phyloP scores from a whole-genome alignment of 2,113 vertebrate genomes.

The Gymnocephalus cernua region DNA sequence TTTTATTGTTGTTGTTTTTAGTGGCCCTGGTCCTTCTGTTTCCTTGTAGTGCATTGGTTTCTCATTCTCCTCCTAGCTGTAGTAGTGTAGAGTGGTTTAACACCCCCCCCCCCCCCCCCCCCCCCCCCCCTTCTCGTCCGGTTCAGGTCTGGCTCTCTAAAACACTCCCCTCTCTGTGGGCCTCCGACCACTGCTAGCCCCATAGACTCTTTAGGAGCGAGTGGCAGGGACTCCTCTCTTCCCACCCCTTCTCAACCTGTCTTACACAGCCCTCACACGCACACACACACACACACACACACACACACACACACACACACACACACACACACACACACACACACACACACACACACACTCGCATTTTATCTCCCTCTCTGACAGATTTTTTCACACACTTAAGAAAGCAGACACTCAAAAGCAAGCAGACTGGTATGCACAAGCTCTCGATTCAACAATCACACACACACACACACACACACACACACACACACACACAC shows the following conservation, averaged over 20 bases:
- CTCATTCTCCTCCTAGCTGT: conserved; percentile 44
- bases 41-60: conserved; percentile 51
- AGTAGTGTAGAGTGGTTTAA: conserved; percentile 51
- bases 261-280: conserved; percentile 30
- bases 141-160: conserved; percentile 58
- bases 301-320: conserved; percentile 19
- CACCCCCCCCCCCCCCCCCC: neutral
- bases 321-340: conserved; percentile 9
- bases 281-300: conserved; percentile 9
- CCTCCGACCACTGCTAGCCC: conserved; percentile 42
- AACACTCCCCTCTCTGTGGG: conserved; percentile 38
- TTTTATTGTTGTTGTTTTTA: conserved; percentile 52
- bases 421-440: conserved; percentile 49
- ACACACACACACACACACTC: conserved; percentile 7
- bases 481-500: conserved; percentile 46
- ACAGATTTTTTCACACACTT: conserved; percentile 63
- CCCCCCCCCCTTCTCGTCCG: conserved; percentile 26
- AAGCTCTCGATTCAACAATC: conserved; percentile 48
- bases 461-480: conserved; percentile 46
- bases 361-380: conserved; percentile 40
- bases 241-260: conserved; percentile 48
- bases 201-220: conserved; percentile 50
- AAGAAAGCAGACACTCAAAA: conserved; percentile 42
- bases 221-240: conserved; percentile 45
- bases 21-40: conserved; percentile 45